phyloP scores from a whole-genome alignment of 2,113 vertebrate genomes.

The Agapornis roseicollis region DNA sequence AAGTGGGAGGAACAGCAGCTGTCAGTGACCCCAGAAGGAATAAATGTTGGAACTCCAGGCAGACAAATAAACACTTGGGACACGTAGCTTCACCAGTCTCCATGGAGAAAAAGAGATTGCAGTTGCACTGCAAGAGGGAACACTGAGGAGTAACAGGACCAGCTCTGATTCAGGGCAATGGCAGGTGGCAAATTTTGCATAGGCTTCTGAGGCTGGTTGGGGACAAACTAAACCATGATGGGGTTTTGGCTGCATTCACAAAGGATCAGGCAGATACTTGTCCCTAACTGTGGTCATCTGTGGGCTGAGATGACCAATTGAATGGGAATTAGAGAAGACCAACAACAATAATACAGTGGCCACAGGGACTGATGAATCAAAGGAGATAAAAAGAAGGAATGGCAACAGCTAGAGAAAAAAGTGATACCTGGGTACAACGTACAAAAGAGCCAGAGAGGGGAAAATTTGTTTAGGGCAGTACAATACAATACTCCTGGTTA shows the following conservation, averaged over 20 bases:
- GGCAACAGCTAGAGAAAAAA: not conserved
- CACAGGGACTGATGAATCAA: not conserved
- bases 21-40: not conserved
- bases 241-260: not conserved
- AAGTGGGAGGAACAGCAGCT: not conserved
- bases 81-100: not conserved
- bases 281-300: not conserved
- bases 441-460: not conserved
- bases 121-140: not conserved
- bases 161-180: not conserved
- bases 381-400: not conserved
- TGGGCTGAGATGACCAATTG: not conserved
- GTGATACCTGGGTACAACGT: not conserved
- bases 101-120: not conserved
- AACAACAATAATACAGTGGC: not conserved
- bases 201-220: not conserved
- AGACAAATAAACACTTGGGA: not conserved
- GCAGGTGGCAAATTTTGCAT: not conserved
- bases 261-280: not conserved
- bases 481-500: not conserved
- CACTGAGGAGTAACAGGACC: not conserved
- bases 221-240: not conserved
- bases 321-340: not conserved
- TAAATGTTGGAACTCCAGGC: not conserved
- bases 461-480: not conserved